These are phyloP conservation scores for Cepphus grylle DNA, from an alignment of 2,113 vertebrate genomes.

Conservation along the genomic window DNA sequence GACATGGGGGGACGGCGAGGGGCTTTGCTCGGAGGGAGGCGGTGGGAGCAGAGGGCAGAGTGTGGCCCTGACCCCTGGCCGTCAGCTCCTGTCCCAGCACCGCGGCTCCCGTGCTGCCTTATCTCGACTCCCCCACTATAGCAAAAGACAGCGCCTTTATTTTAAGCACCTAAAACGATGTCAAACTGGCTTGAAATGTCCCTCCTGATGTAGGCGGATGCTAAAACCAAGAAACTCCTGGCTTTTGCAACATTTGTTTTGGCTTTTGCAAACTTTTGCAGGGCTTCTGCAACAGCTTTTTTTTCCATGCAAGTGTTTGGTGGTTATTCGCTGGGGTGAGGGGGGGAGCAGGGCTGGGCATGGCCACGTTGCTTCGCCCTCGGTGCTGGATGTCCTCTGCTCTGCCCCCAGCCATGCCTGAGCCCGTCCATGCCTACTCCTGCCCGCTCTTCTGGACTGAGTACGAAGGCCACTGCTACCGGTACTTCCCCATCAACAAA, in stretches of 20 bases:
- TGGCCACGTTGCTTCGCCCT: background rate
- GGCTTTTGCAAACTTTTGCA: background rate
- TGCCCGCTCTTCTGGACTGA: constrained; percentile 84
- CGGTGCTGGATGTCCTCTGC: background rate
- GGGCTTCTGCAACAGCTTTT: accelerated
- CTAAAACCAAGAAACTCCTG: accelerated
- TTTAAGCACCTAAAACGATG: background rate
- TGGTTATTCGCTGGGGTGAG: background rate
- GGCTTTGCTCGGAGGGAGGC: background rate
- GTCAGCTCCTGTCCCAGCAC: background rate
- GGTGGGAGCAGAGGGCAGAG: background rate
- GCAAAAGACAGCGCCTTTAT: background rate
- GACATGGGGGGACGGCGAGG: accelerated
- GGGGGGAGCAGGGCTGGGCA: background rate
- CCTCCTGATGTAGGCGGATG: background rate
- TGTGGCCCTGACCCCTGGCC: accelerated
- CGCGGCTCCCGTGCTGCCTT: accelerated
- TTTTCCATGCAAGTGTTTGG: accelerated
- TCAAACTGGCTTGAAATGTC: background rate
- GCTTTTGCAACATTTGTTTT: background rate
- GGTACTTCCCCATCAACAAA: constrained; percentile 81
- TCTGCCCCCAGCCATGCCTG: constrained; percentile 65
- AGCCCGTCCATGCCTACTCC: constrained; percentile 62
- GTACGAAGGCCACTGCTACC: constrained; percentile 78
- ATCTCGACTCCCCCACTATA: background rate